A percentile compares a stretch with the other conserved stretches of the same genome.
Evolutionary conservation across 2,888 invertebrate species (phyloP).

Genomic region (Aphidius colemani): DNA sequence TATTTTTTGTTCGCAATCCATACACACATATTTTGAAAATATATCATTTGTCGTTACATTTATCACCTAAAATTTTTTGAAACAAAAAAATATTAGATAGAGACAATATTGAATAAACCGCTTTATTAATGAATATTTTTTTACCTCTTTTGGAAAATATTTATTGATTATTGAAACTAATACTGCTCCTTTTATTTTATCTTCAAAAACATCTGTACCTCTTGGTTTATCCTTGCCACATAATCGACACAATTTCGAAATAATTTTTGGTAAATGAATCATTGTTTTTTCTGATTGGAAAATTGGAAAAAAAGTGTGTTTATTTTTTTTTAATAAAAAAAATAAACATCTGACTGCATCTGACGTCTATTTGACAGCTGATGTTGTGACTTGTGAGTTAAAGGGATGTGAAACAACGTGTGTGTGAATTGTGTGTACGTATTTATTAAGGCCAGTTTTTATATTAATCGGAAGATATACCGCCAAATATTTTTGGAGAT

Average conservation of each 20-base stretch:
- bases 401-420: no score
- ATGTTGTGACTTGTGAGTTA: no score
- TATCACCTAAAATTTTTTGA: constrained; percentile 44
- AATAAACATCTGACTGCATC: no score
- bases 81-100: background rate
- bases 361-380: no score
- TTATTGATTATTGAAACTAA: constrained; percentile 55
- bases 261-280: constrained; percentile 50
- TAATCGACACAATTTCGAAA: constrained; percentile 48
- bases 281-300: constrained; percentile 23
- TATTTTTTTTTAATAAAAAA: no score
- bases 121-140: constrained; percentile 2
- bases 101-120: background rate
- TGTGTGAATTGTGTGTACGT: no score
- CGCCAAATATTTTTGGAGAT: no score
- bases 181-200: constrained; percentile 54
- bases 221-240: constrained; percentile 54
- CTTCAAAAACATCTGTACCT: constrained; percentile 53
- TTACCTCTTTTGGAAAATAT: constrained; percentile 55
- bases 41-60: constrained; percentile 49
- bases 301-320: no score
- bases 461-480: no score
- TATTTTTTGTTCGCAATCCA: constrained; percentile 54
- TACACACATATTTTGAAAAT: constrained; percentile 53
- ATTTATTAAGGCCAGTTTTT: no score